These are phyloP conservation scores for Ditylenchus dipsaci DNA, from an alignment of 1,140 invertebrate species.

Conservation along the genomic window DNA sequence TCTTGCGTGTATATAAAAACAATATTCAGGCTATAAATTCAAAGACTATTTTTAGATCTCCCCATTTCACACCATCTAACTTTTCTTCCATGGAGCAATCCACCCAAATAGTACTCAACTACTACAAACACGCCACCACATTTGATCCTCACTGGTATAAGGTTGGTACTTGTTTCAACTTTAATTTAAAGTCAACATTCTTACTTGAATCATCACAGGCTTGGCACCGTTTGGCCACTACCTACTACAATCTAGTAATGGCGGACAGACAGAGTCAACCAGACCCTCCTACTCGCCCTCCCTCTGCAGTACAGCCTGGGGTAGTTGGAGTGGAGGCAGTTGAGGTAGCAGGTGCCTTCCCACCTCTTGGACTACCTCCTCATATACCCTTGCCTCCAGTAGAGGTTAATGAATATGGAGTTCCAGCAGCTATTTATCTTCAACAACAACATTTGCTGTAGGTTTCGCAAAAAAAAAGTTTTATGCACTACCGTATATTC, in stretches of 20 bases:
- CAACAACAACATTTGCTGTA: neutral
- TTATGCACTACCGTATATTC: no score
- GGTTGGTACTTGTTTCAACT: constrained; percentile 44
- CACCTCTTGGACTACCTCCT: neutral
- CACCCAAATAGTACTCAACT: constrained; percentile 68
- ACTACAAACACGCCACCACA: constrained; percentile 78
- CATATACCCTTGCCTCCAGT: neutral
- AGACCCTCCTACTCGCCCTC: neutral
- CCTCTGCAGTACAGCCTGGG: neutral
- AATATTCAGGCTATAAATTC: no score
- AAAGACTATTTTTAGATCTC: neutral
- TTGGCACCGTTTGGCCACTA: constrained; percentile 95
- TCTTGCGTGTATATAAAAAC: no score
- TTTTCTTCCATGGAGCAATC: constrained; percentile 15
- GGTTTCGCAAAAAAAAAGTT: no score
- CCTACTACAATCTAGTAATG: constrained; percentile 88
- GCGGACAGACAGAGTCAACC: constrained; percentile 12
- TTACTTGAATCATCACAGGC: constrained; percentile 67
- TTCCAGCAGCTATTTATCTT: neutral
- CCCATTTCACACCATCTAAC: neutral
- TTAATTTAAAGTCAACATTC: neutral
- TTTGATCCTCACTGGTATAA: constrained; percentile 72
- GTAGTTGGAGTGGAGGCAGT: neutral
- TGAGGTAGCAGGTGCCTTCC: neutral
- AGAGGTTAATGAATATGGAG: neutral